Evolutionary conservation across 1,140 invertebrate genomes (phyloP).

Genomic region (Drusus annulatus): DNA sequence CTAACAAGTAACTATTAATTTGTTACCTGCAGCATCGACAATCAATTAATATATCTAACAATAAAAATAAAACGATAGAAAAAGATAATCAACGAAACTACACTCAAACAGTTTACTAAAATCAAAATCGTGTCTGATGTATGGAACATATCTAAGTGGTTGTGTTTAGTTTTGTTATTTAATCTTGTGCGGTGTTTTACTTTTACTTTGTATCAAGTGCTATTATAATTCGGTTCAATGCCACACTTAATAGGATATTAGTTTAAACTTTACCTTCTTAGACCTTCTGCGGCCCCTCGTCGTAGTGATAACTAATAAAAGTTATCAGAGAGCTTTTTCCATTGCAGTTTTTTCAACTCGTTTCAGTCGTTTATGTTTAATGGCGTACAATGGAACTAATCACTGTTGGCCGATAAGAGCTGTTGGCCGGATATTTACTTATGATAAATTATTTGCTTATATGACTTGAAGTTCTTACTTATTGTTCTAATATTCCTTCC

Average conservation of each 20-base stretch:
- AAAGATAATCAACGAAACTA: too few species aligned
- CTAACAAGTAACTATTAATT: too few species aligned
- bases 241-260: conserved; percentile 24
- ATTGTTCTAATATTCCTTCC: conserved; percentile 6
- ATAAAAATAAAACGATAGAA: too few species aligned
- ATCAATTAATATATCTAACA: too few species aligned
- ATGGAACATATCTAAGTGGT: not conserved
- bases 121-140: not conserved
- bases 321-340: not conserved
- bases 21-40: too few species aligned
- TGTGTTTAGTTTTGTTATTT: too few species aligned
- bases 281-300: conserved; percentile 9
- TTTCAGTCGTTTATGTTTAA: not conserved
- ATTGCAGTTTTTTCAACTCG: conserved; percentile 9
- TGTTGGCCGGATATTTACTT: conserved; percentile 25
- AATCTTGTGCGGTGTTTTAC: not conserved
- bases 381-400: conserved; percentile 6
- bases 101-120: not conserved
- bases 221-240: conserved; percentile 9
- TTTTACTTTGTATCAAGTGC: conserved; percentile 7
- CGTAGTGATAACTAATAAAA: too few species aligned
- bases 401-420: conserved; percentile 3
- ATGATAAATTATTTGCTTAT: conserved; percentile 4
- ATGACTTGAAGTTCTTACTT: too few species aligned
- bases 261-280: conserved; percentile 10